phyloP scores from a whole-genome alignment of 2,888 invertebrate species.

The Himalopsyche tibetana region DNA sequence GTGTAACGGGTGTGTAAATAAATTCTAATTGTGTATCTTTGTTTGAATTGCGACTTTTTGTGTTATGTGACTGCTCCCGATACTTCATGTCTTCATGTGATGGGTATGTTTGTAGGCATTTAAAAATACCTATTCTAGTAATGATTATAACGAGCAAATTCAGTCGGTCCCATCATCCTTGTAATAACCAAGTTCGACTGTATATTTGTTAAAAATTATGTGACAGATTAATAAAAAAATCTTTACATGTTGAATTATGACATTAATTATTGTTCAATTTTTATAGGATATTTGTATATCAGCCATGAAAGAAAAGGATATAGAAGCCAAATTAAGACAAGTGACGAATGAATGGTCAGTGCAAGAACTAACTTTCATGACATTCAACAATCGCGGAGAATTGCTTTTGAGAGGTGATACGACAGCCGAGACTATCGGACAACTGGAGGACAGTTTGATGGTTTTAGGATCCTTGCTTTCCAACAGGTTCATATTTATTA shows the following conservation, averaged over 20 bases:
- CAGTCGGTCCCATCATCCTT: no score
- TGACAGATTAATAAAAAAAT: neutral
- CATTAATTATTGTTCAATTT: neutral
- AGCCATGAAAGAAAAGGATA: conserved; percentile 98
- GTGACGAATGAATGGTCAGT: conserved; percentile 97
- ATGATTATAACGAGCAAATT: no score
- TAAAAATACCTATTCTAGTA: no score
- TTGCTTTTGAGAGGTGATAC: conserved; percentile 93
- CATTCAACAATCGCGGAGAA: conserved; percentile 96
- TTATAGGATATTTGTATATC: conserved; percentile 95
- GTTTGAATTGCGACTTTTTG: no score
- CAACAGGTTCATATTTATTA: conserved; percentile 79
- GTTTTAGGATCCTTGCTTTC: conserved; percentile 94
- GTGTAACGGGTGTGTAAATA: no score
- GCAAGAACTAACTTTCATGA: conserved; percentile 94
- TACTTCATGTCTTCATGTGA: no score
- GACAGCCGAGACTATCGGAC: conserved; percentile 95
- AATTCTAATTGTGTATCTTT: no score
- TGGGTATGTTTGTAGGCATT: no score
- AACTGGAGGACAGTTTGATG: conserved; percentile 98
- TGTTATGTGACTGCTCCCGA: no score
- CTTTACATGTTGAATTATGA: conserved; percentile 5
- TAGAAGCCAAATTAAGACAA: conserved; percentile 95
- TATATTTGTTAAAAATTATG: no score
- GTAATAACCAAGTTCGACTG: no score